A percentile compares a stretch with the other conserved stretches of the same genome.
Conservation (phyloP, 1,140 invertebrate species). For the Luehdorfia chinensis region DNA sequence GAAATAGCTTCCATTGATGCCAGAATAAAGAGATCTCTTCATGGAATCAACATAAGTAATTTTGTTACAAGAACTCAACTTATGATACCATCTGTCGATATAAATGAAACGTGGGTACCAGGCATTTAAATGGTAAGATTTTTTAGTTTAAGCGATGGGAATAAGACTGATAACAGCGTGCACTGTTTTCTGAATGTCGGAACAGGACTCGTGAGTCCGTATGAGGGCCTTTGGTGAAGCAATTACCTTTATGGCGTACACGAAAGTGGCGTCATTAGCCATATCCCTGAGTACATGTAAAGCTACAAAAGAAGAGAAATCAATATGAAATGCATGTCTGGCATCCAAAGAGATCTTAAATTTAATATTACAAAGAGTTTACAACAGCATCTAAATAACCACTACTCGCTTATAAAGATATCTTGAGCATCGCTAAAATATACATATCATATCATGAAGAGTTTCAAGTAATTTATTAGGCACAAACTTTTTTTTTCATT, state of each 20-base stretch:
- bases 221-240: no score
- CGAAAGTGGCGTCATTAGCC: constrained; percentile 19
- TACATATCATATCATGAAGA: constrained; percentile 60
- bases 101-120: not conserved
- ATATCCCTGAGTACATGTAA: constrained; percentile 19
- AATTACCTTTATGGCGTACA: constrained; percentile 19
- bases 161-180: constrained; percentile 5
- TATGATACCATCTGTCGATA: constrained; percentile 15
- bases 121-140: not conserved
- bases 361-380: constrained; percentile 39
- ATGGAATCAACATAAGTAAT: constrained; percentile 3
- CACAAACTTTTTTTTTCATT: constrained; percentile 65
- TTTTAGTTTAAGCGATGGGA: not conserved
- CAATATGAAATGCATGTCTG: constrained; percentile 64
- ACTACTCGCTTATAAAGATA: constrained; percentile 69
- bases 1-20: no score
- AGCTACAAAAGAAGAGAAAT: constrained; percentile 31
- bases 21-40: constrained; percentile 6
- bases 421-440: constrained; percentile 73
- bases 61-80: constrained; percentile 7
- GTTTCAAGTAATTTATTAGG: constrained; percentile 66
- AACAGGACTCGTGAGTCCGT: no score
- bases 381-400: constrained; percentile 60
- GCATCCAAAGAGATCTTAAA: constrained; percentile 50
- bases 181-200: no score